A percentile compares a stretch with the other conserved stretches of the same genome.
phyloP scores from a whole-genome alignment of 2,113 vertebrate genomes.

The Caranx ignobilis region DNA sequence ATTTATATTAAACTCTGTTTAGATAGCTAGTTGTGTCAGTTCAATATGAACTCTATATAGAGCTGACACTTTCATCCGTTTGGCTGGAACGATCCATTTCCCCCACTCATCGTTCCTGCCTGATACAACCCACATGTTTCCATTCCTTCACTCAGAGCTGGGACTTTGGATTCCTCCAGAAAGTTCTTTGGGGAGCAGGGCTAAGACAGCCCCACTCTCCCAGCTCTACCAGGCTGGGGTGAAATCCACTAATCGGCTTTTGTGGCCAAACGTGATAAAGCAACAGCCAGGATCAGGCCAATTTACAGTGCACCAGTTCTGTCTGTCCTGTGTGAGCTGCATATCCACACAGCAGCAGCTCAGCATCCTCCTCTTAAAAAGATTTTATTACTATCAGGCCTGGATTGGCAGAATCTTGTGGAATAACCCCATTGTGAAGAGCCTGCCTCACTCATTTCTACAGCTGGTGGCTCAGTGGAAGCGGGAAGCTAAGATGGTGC shows the following conservation, averaged over 20 bases:
- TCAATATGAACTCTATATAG: conserved; percentile 29
- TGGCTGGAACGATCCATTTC: conserved; percentile 29
- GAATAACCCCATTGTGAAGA: conserved; percentile 65
- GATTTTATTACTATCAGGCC: conserved; percentile 70
- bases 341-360: conserved; percentile 69
- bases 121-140: conserved; percentile 41
- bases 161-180: conserved; percentile 61
- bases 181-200: conserved; percentile 57
- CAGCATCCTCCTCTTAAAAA: conserved; percentile 70
- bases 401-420: conserved; percentile 60
- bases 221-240: conserved; percentile 56
- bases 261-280: conserved; percentile 81
- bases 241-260: conserved; percentile 84
- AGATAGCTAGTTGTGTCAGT: conserved; percentile 2
- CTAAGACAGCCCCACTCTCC: conserved; percentile 71
- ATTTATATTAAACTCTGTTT: background rate
- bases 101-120: conserved; percentile 26
- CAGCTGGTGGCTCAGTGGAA: conserved; percentile 76
- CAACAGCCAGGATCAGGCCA: conserved; percentile 69
- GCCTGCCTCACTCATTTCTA: conserved; percentile 53
- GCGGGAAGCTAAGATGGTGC: conserved; percentile 50
- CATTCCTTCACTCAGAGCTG: conserved; percentile 45
- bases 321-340: conserved; percentile 60
- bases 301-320: conserved; percentile 68
- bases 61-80: conserved; percentile 31